phyloP scores from a whole-genome alignment of 1,140 invertebrate species.

The Drosophila sturtevanti region DNA sequence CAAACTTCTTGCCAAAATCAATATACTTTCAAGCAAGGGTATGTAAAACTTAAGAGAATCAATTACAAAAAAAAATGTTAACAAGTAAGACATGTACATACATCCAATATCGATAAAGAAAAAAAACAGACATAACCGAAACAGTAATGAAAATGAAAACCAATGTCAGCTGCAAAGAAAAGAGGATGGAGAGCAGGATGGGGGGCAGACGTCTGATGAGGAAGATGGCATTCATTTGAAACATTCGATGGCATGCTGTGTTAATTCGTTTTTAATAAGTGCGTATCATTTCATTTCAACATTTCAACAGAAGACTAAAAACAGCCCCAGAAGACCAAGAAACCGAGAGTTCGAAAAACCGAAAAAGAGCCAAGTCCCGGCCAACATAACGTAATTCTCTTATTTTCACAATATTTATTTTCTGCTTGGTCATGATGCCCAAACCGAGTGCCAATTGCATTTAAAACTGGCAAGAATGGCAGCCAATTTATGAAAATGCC shows the following conservation, averaged over 20 bases:
- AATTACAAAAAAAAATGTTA: conserved; percentile 21
- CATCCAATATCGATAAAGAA: conserved; percentile 71
- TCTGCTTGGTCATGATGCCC: conserved; percentile 44
- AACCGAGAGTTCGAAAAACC: too few species aligned
- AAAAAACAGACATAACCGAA: conserved; percentile 39
- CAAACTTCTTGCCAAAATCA: neutral
- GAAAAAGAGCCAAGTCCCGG: conserved; percentile 40
- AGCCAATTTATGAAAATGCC: conserved; percentile 82
- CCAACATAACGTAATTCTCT: conserved; percentile 37
- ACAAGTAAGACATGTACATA: conserved; percentile 37
- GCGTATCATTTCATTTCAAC: conserved; percentile 81
- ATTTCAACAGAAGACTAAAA: conserved; percentile 60
- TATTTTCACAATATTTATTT: neutral
- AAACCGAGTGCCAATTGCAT: conserved; percentile 77
- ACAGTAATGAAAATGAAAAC: conserved; percentile 55
- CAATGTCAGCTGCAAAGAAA: conserved; percentile 53
- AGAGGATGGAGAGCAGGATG: neutral
- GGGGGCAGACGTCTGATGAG: conserved; percentile 6
- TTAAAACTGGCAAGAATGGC: conserved; percentile 62
- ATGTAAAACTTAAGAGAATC: neutral
- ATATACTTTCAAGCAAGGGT: neutral
- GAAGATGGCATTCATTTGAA: conserved; percentile 36
- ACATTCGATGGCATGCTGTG: conserved; percentile 60
- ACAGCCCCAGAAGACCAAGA: conserved; percentile 16
- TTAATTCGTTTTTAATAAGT: conserved; percentile 82